These are phyloP conservation scores for Nemapogon koenigi DNA, from an alignment of 2,888 invertebrate species.

Conservation along the genomic window DNA sequence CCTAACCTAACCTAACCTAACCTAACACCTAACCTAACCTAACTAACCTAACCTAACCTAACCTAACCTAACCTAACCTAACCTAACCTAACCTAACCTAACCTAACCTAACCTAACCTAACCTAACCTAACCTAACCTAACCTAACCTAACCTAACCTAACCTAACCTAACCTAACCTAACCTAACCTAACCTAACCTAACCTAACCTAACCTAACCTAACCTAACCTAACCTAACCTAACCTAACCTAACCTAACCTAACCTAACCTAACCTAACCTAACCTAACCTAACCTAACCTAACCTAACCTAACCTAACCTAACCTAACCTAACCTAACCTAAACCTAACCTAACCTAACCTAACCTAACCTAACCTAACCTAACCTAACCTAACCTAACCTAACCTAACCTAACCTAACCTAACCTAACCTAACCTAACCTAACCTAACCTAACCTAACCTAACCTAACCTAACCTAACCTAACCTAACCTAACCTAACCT, in stretches of 20 bases:
- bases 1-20: background rate
- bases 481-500: conserved; percentile 10
- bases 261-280: background rate
- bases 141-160: background rate
- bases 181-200: background rate
- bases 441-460: conserved; percentile 10
- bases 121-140: background rate
- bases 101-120: background rate
- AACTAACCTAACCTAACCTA: background rate
- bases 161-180: background rate
- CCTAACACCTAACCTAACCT: too few relatives aligned
- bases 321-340: too few relatives aligned
- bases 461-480: conserved; percentile 10
- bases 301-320: conserved; percentile 10
- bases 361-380: conserved; percentile 10
- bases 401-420: conserved; percentile 10
- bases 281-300: background rate
- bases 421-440: conserved; percentile 10
- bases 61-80: background rate
- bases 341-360: conserved; percentile 10
- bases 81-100: background rate
- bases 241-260: conserved; percentile 1
- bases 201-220: background rate
- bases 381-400: conserved; percentile 10
- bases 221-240: background rate